phyloP scores from a whole-genome alignment of 2,888 invertebrate species.

The Diarsia brunnea region DNA sequence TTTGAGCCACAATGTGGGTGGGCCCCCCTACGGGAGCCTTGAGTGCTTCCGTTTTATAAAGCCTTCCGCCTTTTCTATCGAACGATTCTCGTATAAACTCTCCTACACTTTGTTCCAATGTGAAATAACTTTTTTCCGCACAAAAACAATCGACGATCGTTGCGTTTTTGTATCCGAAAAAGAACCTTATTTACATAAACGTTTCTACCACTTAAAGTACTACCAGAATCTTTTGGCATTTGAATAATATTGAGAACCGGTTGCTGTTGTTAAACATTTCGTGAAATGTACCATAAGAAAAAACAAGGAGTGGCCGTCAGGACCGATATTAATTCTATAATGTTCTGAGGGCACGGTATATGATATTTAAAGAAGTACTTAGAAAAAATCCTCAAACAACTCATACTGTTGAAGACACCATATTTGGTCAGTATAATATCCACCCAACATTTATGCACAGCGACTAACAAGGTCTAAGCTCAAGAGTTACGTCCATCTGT shows the following conservation, averaged over 20 bases:
- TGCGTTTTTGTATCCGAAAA: constrained; percentile 2
- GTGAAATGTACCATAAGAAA: not conserved
- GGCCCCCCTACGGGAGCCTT: constrained; percentile 39
- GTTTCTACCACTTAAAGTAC: not conserved
- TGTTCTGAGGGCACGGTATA: no score
- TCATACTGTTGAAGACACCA: not conserved
- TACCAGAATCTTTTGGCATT: not conserved
- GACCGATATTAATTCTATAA: not conserved
- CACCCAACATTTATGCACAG: not conserved
- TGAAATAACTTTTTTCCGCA: constrained; percentile 14
- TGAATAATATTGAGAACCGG: not conserved
- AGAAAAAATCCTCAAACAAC: not conserved
- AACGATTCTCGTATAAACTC: constrained; percentile 37
- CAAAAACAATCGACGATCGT: not conserved
- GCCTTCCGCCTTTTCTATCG: constrained; percentile 49
- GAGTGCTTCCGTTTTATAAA: constrained; percentile 63
- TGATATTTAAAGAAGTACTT: not conserved
- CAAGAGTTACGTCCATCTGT: not conserved
- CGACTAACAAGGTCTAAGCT: not conserved
- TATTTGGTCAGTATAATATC: not conserved
- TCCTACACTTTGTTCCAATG: constrained; percentile 11
- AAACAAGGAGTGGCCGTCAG: not conserved
- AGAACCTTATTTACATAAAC: not conserved
- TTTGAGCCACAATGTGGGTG: constrained; percentile 61
- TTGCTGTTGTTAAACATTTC: not conserved